A percentile compares a stretch with the other conserved stretches of the same genome.
phyloP scores from a whole-genome alignment of 2,888 invertebrate genomes.

The Malthinus seriepunctatus region DNA sequence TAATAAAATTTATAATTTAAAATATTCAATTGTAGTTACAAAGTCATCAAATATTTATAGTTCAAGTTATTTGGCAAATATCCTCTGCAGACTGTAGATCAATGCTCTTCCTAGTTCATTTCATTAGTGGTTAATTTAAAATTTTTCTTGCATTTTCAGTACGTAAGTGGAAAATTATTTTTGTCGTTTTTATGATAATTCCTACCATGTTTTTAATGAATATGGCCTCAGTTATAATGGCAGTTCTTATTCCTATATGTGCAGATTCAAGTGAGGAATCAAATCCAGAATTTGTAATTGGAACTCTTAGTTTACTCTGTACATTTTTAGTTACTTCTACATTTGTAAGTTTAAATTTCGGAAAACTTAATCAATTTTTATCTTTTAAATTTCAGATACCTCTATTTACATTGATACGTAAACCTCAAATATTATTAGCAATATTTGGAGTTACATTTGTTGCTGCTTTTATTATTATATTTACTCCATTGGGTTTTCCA shows the following conservation, averaged over 20 bases:
- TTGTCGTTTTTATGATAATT: slow-evolving; percentile 26
- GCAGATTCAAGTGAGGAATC: slow-evolving; percentile 54
- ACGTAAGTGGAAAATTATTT: slow-evolving; percentile 28
- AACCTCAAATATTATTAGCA: slow-evolving; percentile 37
- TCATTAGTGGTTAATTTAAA: not conserved
- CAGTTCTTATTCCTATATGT: slow-evolving; percentile 47
- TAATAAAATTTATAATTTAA: not conserved
- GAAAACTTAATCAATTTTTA: not conserved
- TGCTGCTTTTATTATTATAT: slow-evolving; percentile 54
- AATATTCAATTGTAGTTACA: not conserved
- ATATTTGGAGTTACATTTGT: slow-evolving; percentile 39
- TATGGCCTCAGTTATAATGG: slow-evolving; percentile 14
- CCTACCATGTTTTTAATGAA: slow-evolving; percentile 30
- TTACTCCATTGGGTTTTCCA: slow-evolving; percentile 70
- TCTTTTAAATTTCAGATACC: slow-evolving; percentile 37
- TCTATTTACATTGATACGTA: slow-evolving; percentile 38
- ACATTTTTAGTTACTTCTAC: slow-evolving; percentile 52
- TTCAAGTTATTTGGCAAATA: too few relatives aligned
- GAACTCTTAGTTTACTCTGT: slow-evolving; percentile 48
- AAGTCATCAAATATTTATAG: too few relatives aligned
- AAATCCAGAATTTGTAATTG: slow-evolving; percentile 56
- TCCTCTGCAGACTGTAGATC: too few relatives aligned
- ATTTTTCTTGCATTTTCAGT: slow-evolving; percentile 14
- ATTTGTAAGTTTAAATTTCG: slow-evolving; percentile 43
- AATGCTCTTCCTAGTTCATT: not conserved